Conservation (phyloP, 2,888 invertebrate species). For the Halocaridina rubra region DNA sequence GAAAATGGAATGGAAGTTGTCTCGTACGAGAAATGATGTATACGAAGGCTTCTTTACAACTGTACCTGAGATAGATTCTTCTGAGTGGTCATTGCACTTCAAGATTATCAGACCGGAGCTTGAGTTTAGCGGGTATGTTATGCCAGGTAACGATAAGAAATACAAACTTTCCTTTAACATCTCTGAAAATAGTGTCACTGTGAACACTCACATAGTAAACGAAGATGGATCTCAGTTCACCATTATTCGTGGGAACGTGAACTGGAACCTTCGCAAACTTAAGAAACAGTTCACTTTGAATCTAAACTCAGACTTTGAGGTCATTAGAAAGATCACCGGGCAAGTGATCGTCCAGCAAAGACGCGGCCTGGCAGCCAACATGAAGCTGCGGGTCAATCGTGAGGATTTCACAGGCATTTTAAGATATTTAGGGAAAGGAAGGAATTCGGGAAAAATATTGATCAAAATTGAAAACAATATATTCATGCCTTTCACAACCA, state of each 20-base stretch:
- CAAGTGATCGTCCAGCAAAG: slow-evolving; percentile 10
- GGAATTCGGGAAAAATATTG: neutral
- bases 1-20: neutral
- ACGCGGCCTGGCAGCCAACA: slow-evolving; percentile 6
- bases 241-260: slow-evolving; percentile 4
- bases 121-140: slow-evolving; percentile 1
- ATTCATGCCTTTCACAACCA: slow-evolving; percentile 2
- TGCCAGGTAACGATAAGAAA: slow-evolving; percentile 30
- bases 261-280: slow-evolving; percentile 7
- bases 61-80: neutral
- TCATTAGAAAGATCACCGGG: neutral
- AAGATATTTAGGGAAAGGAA: neutral
- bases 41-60: neutral
- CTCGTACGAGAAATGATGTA: neutral
- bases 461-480: slow-evolving; percentile 30
- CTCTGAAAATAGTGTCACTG: neutral
- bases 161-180: neutral
- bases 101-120: neutral
- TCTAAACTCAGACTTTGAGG: slow-evolving; percentile 20
- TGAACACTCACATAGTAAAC: neutral
- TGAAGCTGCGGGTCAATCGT: slow-evolving; percentile 12
- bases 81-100: neutral
- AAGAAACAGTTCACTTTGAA: slow-evolving; percentile 27
- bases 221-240: neutral
- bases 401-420: slow-evolving; percentile 14